Percentiles rank a stretch among this genome's conserved stretches.
Evolutionary conservation across 2,888 invertebrate species (phyloP).

Genomic region (Oxystoma pomonae): DNA sequence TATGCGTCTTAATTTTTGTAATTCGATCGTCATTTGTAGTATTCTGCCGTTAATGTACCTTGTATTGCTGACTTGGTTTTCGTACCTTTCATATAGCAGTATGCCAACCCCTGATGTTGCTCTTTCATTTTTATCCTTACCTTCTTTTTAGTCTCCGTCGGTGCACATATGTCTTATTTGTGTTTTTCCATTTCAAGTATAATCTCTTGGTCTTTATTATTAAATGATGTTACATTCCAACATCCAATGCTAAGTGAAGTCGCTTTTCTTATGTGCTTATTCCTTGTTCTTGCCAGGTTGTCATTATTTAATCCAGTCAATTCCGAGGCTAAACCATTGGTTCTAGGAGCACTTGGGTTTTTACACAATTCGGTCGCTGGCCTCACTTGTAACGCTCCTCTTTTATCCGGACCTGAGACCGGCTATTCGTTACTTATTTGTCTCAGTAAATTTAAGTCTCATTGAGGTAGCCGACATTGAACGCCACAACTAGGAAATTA

Average conservation of each 20-base stretch:
- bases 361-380: neutral
- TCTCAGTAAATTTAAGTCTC: too few relatives aligned
- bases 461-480: too few relatives aligned
- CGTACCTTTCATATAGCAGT: neutral
- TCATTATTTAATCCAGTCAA: slow-evolving; percentile 1
- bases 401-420: too few relatives aligned
- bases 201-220: slow-evolving; percentile 1
- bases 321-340: neutral
- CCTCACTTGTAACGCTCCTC: too few relatives aligned
- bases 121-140: slow-evolving; percentile 1
- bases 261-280: neutral
- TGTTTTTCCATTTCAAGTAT: neutral
- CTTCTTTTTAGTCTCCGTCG: neutral
- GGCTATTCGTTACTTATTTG: too few relatives aligned
- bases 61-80: neutral
- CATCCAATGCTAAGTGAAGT: neutral
- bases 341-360: neutral
- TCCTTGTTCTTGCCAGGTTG: neutral
- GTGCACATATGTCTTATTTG: neutral
- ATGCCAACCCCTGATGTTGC: neutral
- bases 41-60: neutral
- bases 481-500: too few relatives aligned
- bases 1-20: too few relatives aligned
- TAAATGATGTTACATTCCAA: slow-evolving; percentile 1
- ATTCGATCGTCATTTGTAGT: neutral